Evolutionary conservation across 2,888 invertebrate genomes (phyloP), one percentile per base, ranked within the genome.

Genomic region (Agonopterix heracliana): DNA sequence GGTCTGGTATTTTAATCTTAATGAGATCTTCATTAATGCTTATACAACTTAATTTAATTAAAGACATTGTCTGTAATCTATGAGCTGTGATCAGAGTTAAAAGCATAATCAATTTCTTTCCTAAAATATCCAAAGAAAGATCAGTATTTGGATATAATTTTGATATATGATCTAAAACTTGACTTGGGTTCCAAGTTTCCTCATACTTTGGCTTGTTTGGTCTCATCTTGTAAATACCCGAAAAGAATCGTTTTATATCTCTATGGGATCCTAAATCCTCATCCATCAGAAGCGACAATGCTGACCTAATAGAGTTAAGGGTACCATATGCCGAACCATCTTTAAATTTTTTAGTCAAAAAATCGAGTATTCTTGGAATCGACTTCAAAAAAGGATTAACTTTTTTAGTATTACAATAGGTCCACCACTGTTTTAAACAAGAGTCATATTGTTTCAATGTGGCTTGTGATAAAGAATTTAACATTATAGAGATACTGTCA

Each of bases 251-350:
- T 44, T 59, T 67, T 1, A 64, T 41, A 0, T 26, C 9, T 3
- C 58, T 54, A 9, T 66, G 49, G 9, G 50, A 47, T 1, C 54
- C 52, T 7, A 67, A 8, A 40, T 60, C 54, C 49, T 48, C 58
- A 1, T 57, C 60, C 11, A 64, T 13, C 3, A 66, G 48, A n/a
- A 64, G 47, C 0, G 63, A 57, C 26, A 66, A 9, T 1, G 68
- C 61, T 1, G 66, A 67, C 0, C 66, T 51, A 38, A 66, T 64
- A 13, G 36, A 54, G 42, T 66, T 67, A 0, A 66, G 11, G 1
- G 56, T 45, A 0, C 61, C 59, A 36, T 64, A 66, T 1, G 55
- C 40, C 10, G 48, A 47, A 10, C 59, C 62, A 1, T 54, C 56
- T 13, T 60, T 46, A 47, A 57, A 65, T 34, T 50, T 50, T 9